Base-by-base conservation (phyloP, 2,113 vertebrate species). In the Atherinomorus stipes region DNA sequence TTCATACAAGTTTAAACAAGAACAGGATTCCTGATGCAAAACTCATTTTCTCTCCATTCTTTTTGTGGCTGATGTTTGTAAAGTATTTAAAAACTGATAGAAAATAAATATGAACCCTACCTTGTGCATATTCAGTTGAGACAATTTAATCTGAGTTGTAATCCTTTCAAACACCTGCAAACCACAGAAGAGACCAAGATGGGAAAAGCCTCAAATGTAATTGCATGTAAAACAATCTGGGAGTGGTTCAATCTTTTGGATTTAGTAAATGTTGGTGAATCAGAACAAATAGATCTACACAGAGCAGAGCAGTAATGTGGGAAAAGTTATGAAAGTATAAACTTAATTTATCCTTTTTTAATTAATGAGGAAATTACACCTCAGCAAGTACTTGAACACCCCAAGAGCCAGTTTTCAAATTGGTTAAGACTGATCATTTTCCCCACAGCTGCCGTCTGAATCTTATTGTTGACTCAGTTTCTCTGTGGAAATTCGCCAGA, bases 381-480 rank as follows among this genome's bases (percentile, higher is more conserved):
- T 52, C 40, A 19, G 21, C 47, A 71, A 52, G 65, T 18, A 71
- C 23, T 19, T 11, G 1, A 19, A 31, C 25, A 28, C 22, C 49
- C 38, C n/a, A n/a, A 65, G 38, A 64, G 50, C 16, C 45, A 54
- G 50, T 65, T 75, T 79, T 77, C 23, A 64, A 71, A 73, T 64
- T 57, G 51, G 57, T 49, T 28, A 8, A 59, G 56, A 56, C 66
- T 31, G 77, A 73, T 70, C 23, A 65, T 90, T 86, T 73, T 37
- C 53, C 73, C 72, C 57, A 60, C 78, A 85, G 85, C 85, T 90
- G 85, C 78, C 72, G 71, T 67, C 57, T 52, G 63, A 49, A 60
- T 69, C 63, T 82, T 42, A n/a, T 60, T 85, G 88, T 89, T 90
- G 86, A 89, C 74, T 89, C 79, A 84, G 84, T 80, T 88, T 78